Conservation (phyloP, 1,140 invertebrate genomes). For the Agrypnia vestita region DNA sequence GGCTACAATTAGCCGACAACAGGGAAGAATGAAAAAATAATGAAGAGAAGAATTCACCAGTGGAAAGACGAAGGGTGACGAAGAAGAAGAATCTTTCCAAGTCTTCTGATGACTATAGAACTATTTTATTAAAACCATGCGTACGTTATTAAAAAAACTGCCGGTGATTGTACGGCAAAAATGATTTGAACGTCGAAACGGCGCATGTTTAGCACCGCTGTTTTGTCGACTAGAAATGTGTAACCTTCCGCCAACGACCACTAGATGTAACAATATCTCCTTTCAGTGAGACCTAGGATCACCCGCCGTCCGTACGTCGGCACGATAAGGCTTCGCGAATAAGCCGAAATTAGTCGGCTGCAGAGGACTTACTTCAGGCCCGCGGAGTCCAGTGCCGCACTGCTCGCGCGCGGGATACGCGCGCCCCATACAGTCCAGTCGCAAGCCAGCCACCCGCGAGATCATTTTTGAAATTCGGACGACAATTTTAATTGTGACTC, state of each 20-base stretch:
- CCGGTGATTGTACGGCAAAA: too few species aligned
- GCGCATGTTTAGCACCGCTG: conserved; percentile 6
- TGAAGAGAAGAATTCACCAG: too few species aligned
- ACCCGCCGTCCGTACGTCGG: background rate
- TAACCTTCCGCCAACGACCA: background rate
- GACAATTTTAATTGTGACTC: background rate
- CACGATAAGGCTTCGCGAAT: conserved; percentile 9
- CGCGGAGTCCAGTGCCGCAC: background rate
- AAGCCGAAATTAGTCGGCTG: background rate
- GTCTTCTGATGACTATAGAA: too few species aligned
- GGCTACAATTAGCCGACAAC: too few species aligned
- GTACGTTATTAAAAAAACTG: too few species aligned
- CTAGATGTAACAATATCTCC: conserved; percentile 4
- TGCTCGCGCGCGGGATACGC: background rate
- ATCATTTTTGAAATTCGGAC: background rate
- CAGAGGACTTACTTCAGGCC: background rate
- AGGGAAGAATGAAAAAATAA: too few species aligned
- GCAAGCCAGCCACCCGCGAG: background rate
- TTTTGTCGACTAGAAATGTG: background rate
- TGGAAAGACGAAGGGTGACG: too few species aligned
- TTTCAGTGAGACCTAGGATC: conserved; percentile 27
- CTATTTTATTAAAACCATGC: too few species aligned
- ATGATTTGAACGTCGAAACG: too few species aligned
- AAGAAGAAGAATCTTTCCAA: too few species aligned
- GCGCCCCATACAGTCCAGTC: background rate